phyloP scores from a whole-genome alignment of 2,797 vertebrate genomes.

The Trematomus bernacchii region DNA sequence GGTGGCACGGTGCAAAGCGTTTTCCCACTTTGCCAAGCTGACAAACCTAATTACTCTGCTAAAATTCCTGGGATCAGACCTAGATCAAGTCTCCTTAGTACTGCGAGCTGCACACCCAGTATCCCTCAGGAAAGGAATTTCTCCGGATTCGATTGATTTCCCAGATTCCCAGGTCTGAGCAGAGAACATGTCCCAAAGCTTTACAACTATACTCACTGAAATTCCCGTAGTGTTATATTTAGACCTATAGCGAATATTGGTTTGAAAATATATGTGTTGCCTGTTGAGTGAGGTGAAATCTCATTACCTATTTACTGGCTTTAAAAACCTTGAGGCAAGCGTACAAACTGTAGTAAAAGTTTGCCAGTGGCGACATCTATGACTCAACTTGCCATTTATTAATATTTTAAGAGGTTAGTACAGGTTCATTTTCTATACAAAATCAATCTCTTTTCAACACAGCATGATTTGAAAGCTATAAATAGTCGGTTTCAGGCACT shows the following conservation, averaged over 20 bases:
- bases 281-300: slow-evolving; percentile 39
- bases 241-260: slow-evolving; percentile 10
- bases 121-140: slow-evolving; percentile 63
- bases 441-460: slow-evolving; percentile 38
- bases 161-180: slow-evolving; percentile 60
- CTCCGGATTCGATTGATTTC: slow-evolving; percentile 57
- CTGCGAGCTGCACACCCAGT: slow-evolving; percentile 51
- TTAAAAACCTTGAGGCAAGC: slow-evolving; percentile 32
- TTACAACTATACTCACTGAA: slow-evolving; percentile 47
- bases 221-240: slow-evolving; percentile 45
- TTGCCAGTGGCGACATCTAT: slow-evolving; percentile 42
- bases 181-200: slow-evolving; percentile 52
- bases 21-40: slow-evolving; percentile 75
- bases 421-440: slow-evolving; percentile 30
- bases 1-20: slow-evolving; percentile 80
- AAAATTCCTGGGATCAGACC: slow-evolving; percentile 76
- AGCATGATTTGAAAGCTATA: slow-evolving; percentile 60
- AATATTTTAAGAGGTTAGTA: slow-evolving; percentile 42
- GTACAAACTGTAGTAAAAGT: slow-evolving; percentile 5
- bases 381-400: slow-evolving; percentile 44
- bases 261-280: slow-evolving; percentile 31
- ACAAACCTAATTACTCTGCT: slow-evolving; percentile 75
- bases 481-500: slow-evolving; percentile 62
- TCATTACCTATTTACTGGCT: slow-evolving; percentile 48
- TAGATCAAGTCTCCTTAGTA: slow-evolving; percentile 78